These are phyloP conservation scores for Acleris cristana DNA, from an alignment of 2,888 invertebrate species.

Conservation along the genomic window DNA sequence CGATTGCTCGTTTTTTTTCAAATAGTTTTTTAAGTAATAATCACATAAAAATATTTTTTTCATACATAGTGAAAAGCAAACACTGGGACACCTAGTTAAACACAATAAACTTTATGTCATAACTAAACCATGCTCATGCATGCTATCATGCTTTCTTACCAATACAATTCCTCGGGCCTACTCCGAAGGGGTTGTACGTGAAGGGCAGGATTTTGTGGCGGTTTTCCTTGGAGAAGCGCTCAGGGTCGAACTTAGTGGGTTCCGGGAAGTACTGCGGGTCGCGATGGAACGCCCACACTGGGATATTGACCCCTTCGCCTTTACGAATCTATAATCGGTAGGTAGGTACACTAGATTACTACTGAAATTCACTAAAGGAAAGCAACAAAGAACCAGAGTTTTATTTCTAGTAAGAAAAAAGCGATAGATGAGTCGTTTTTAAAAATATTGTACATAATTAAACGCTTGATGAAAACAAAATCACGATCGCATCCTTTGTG, in stretches of 20 bases:
- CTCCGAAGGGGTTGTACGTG: slow-evolving; percentile 70
- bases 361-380: neutral
- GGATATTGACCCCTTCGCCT: slow-evolving; percentile 54
- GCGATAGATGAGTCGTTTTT: no score
- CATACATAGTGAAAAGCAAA: no score
- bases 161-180: slow-evolving; percentile 81
- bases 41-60: no score
- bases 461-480: no score
- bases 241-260: slow-evolving; percentile 76
- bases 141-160: slow-evolving; percentile 52
- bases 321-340: slow-evolving; percentile 41
- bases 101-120: no score
- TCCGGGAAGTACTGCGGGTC: slow-evolving; percentile 72
- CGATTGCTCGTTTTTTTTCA: no score
- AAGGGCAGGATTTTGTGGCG: slow-evolving; percentile 52
- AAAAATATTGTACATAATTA: no score
- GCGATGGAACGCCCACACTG: slow-evolving; percentile 63
- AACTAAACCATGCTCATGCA: no score
- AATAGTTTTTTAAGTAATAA: no score
- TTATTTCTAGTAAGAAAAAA: no score
- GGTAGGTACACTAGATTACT: neutral
- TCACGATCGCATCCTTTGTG: no score
- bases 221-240: slow-evolving; percentile 77
- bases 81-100: no score
- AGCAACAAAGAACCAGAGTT: neutral